Evolutionary conservation across 2,888 invertebrate genomes (phyloP), one percentile per base, ranked within the genome.

Genomic region (Hyalella azteca): DNA sequence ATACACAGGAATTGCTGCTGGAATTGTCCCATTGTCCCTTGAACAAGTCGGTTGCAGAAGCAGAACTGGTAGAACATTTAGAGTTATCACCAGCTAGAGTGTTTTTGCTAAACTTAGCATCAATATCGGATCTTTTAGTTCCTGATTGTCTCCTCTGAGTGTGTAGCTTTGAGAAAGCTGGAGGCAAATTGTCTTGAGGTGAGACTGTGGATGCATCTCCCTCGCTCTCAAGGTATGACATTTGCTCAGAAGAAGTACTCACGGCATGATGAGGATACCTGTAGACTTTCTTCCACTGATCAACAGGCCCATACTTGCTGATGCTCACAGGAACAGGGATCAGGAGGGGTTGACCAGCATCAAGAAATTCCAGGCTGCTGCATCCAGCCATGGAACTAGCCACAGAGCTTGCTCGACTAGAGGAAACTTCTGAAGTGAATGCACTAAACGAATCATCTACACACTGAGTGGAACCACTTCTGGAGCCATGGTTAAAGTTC

Each of bases 401-500:
- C 19, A 66, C 66, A 36, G 66, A 66, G 19, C 66, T 66, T 36
- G 66, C 66, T 66, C 66, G 4, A 36, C 66, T 66, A 36, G 66
- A 66, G 7, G 36, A 3, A 29, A 36, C 36, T 0, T 32, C 32
- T 5, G 66, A n/a, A 66, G 36, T 66, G 2, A 3, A 4, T 36
- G 36, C 66, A 19, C 66, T 36, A 3, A 15, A 29, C 4, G 32
- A 32, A 19, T 66, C 66, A 66, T 66, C 66, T 36, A 66, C 3
- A 11, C 13, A 36, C n/a, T 66, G 7, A 36, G 22, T n/a, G 15
- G 39, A 66, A 36, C 29, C 39, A 11, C 36, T 36, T 66, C 54
- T 54, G 22, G 54, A 54, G n/a, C n/a, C n/a, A n/a, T n/a, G n/a
- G n/a, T n/a, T n/a, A n/a, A n/a, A n/a, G n/a, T n/a, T n/a, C n/a